A percentile compares a stretch with the other conserved stretches of the same genome.
Conservation (phyloP, 2,113 vertebrate genomes). For the Embiotoca jacksoni region DNA sequence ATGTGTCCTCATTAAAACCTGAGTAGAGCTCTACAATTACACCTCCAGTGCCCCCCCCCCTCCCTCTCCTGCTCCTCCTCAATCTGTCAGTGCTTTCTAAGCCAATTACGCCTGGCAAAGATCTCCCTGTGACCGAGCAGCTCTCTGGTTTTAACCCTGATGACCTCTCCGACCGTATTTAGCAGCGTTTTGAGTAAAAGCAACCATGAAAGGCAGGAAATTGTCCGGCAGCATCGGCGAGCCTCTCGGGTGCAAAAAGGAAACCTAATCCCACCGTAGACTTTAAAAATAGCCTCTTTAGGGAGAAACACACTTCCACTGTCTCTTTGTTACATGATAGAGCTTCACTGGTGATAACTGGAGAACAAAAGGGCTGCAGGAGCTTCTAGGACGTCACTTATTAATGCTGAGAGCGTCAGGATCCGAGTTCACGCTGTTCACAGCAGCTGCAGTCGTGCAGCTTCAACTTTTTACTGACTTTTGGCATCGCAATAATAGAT, state of each 20-base stretch:
- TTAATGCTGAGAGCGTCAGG: background rate
- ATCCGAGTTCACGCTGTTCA: no score
- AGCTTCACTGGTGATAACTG: background rate
- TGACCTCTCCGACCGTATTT: slow-evolving; percentile 47
- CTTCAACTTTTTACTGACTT: no score
- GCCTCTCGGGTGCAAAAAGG: slow-evolving; percentile 18
- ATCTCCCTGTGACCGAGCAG: slow-evolving; percentile 32
- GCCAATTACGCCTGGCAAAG: slow-evolving; percentile 33
- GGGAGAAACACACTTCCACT: background rate
- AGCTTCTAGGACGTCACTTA: slow-evolving; percentile 14
- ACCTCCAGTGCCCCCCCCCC: slow-evolving; percentile 14
- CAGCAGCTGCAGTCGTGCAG: no score
- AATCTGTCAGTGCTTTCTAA: slow-evolving; percentile 15
- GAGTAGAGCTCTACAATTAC: slow-evolving; percentile 63
- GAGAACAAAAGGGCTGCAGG: background rate
- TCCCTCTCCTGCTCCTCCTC: background rate
- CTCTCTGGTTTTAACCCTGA: background rate
- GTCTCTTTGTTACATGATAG: background rate
- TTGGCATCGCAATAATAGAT: no score
- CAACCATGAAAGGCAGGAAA: slow-evolving; percentile 51
- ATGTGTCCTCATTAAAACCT: slow-evolving; percentile 58
- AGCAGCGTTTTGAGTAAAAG: slow-evolving; percentile 22
- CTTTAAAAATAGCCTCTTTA: slow-evolving; percentile 46
- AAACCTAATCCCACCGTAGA: slow-evolving; percentile 12
- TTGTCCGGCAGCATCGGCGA: slow-evolving; percentile 24